Conservation (phyloP, 2,113 vertebrate species). For the Chaetodon auriga region DNA sequence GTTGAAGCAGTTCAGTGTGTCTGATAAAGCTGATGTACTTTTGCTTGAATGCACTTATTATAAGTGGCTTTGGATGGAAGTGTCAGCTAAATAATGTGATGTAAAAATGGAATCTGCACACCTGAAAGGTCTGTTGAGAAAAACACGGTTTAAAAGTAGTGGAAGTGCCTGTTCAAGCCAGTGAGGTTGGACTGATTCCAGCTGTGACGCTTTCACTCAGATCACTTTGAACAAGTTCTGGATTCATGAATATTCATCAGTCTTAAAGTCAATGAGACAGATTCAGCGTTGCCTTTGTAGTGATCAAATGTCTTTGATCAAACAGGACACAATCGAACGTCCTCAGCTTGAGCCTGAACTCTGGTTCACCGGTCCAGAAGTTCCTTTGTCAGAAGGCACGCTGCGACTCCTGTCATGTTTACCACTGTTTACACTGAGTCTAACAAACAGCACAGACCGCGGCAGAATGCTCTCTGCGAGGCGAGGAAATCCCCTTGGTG, state of each 20-base stretch:
- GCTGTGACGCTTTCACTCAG: neutral
- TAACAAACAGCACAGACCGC: slow-evolving; percentile 22
- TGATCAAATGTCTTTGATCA: neutral
- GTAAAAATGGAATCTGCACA: no score
- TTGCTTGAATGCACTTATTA: neutral
- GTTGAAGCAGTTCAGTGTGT: no score
- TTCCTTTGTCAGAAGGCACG: neutral
- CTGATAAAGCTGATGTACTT: neutral
- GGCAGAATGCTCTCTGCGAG: slow-evolving; percentile 54
- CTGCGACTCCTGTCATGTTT: neutral
- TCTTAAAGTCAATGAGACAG: neutral
- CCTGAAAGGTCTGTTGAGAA: neutral
- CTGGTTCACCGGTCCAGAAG: neutral
- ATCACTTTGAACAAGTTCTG: neutral
- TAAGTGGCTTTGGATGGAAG: neutral
- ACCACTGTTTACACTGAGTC: slow-evolving; percentile 49
- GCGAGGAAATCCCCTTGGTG: slow-evolving; percentile 70
- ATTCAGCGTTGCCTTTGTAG: neutral
- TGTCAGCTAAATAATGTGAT: neutral
- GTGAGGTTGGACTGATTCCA: neutral
- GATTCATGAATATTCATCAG: neutral
- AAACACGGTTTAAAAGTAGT: neutral
- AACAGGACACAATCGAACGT: neutral
- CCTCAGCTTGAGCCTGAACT: neutral
- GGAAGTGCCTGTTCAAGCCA: neutral